Evolutionary conservation across 2,888 invertebrate genomes (phyloP).

Genomic region (Eupithecia insigniata): DNA sequence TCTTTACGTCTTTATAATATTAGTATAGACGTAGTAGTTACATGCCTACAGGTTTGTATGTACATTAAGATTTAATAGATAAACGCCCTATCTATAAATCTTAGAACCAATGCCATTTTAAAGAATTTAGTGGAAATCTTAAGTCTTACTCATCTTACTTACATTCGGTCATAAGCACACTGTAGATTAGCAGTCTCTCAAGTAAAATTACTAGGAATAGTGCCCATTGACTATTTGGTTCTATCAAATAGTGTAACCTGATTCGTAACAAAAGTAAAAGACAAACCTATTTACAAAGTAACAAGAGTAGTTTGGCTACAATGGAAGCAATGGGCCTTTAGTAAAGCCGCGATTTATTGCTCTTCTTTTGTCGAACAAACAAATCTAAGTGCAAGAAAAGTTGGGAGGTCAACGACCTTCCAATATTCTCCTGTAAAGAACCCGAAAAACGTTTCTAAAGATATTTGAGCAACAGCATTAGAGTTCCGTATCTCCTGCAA

Average conservation of each 20-base stretch:
- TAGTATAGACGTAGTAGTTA: too few relatives aligned
- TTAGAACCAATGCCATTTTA: background rate
- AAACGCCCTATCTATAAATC: background rate
- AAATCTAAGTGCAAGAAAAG: slow-evolving; percentile 18
- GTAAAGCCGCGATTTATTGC: slow-evolving; percentile 27
- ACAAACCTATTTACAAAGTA: slow-evolving; percentile 19
- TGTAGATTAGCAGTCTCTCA: background rate
- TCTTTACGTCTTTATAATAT: too few relatives aligned
- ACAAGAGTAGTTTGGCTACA: slow-evolving; percentile 14
- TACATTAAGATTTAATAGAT: background rate
- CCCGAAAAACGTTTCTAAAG: slow-evolving; percentile 14
- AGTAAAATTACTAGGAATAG: background rate
- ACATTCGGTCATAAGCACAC: background rate
- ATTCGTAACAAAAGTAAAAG: slow-evolving; percentile 3
- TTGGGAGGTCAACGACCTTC: slow-evolving; percentile 23
- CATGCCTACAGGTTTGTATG: too few relatives aligned
- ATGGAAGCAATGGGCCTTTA: slow-evolving; percentile 14
- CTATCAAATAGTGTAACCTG: background rate
- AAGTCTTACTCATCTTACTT: background rate
- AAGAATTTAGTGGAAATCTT: background rate
- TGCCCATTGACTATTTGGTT: background rate
- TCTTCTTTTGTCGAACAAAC: slow-evolving; percentile 23
- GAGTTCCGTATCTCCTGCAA: background rate
- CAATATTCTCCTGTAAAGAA: slow-evolving; percentile 18
- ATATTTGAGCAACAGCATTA: slow-evolving; percentile 13